phyloP scores from a whole-genome alignment of 2,888 invertebrate genomes.

The Teinopalpus imperialis region DNA sequence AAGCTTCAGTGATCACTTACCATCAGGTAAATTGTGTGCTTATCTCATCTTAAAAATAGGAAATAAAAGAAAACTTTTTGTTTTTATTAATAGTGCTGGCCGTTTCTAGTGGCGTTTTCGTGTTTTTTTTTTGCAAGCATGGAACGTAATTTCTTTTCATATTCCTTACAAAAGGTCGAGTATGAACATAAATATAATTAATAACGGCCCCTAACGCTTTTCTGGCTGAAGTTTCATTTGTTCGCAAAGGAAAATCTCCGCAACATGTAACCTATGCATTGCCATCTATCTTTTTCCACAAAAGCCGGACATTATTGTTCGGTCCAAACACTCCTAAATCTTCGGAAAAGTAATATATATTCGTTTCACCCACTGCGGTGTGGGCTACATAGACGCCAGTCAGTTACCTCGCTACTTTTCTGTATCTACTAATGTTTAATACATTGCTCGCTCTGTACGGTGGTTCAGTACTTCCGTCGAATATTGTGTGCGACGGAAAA shows the following conservation, averaged over 20 bases:
- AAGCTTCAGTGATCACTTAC: too few relatives aligned
- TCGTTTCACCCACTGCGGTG: constrained; percentile 81
- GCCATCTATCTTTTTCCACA: constrained; percentile 83
- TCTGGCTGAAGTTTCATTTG: constrained; percentile 72
- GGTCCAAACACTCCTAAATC: constrained; percentile 83
- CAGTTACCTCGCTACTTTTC: constrained; percentile 69
- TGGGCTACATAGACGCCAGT: constrained; percentile 66
- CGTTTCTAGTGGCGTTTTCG: not conserved
- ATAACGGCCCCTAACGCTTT: constrained; percentile 55
- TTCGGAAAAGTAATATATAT: constrained; percentile 83
- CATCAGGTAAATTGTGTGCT: too few relatives aligned
- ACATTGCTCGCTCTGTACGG: constrained; percentile 56
- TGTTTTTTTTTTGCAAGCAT: constrained; percentile 38
- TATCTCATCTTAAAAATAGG: too few relatives aligned
- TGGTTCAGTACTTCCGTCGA: constrained; percentile 42
- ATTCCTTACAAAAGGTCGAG: constrained; percentile 52
- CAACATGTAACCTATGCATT: constrained; percentile 78
- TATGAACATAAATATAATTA: constrained; percentile 76
- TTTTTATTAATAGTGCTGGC: not conserved
- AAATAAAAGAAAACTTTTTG: constrained; percentile 4
- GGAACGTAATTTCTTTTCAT: constrained; percentile 52
- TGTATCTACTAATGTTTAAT: constrained; percentile 77
- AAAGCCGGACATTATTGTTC: constrained; percentile 83
- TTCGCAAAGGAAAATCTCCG: constrained; percentile 78
- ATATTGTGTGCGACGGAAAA: constrained; percentile 51